Base-by-base conservation (phyloP, 2,797 vertebrate species). In the Neopelma chrysocephalum region DNA sequence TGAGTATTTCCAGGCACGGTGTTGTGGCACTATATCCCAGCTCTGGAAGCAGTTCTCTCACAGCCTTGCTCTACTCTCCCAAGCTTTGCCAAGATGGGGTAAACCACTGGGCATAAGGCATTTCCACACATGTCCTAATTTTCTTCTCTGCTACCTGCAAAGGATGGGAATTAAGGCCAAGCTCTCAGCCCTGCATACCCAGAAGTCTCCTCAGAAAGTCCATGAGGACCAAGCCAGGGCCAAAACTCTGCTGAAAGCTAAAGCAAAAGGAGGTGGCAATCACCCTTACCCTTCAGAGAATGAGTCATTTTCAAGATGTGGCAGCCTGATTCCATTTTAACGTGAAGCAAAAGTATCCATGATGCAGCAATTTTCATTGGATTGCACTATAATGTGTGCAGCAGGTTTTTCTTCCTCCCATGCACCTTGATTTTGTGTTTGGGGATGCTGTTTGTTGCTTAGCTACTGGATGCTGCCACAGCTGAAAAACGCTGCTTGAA, bases 401-500 rank as follows among this genome's bases (percentile, higher is more conserved):
- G 56, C 10, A 7, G 58, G 62, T 9, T 34, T 89, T 97, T 95
- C 96, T 95, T 94, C 34, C 50, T 88, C 91, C 92, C 15, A 8
- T 87, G 81, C 58, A 91, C 73, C 86, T 92, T 58, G 88, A 93
- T 94, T 97, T 96, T 19, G 51, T 96, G 75, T 95, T 96, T 66
- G 94, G 86, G 82, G 89, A 96, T 94, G 95, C 92, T 94, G 86
- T 94, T 94, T 96, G 87, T 97, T 97, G 92, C 94, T 90, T 96
- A 94, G 94, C 69, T 96, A 97, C 95, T 14, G 34, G 61, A 62
- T 83, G 82, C 61, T 85, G 87, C 86, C 71, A 53, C 83, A 84
- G 61, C 84, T 80, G 68, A 89, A 89, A 82, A 87, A 38, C 1
- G 0, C 45, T 40, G 53, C 81, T 89, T 61, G 57, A 18, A 6